Conservation (phyloP, 2,797 vertebrate genomes). For the Pelochelys cantorii region DNA sequence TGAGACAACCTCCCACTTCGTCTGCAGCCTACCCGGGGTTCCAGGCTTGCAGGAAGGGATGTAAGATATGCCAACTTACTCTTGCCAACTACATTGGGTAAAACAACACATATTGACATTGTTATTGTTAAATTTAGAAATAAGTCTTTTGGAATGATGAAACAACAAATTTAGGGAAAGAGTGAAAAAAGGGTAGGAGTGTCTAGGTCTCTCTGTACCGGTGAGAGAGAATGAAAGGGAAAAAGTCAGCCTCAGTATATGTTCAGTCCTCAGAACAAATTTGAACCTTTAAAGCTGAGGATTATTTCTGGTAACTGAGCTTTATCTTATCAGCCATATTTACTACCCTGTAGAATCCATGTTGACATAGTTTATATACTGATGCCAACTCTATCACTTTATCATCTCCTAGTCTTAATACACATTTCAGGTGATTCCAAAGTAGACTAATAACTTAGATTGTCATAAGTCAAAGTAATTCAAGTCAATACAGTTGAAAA, state of each 20-base stretch:
- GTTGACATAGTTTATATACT: neutral
- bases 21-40: too few species aligned
- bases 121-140: neutral
- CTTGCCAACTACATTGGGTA: too few species aligned
- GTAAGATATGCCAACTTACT: too few species aligned
- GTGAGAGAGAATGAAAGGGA: neutral
- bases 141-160: neutral
- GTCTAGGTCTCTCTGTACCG: neutral
- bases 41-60: too few species aligned
- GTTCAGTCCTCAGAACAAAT: neutral
- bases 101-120: neutral
- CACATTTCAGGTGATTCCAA: neutral
- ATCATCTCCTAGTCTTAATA: neutral
- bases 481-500: conserved; percentile 1
- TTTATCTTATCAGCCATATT: neutral
- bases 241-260: neutral
- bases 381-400: neutral
- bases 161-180: fast-evolving
- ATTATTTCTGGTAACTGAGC: neutral
- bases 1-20: too few species aligned
- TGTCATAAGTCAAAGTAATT: neutral
- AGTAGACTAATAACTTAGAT: neutral
- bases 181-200: neutral
- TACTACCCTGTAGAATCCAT: neutral
- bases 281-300: neutral